Percentiles rank a stretch among this genome's conserved stretches.
Evolutionary conservation across 2,797 vertebrate genomes (phyloP).

Genomic region (Somateria mollissima): DNA sequence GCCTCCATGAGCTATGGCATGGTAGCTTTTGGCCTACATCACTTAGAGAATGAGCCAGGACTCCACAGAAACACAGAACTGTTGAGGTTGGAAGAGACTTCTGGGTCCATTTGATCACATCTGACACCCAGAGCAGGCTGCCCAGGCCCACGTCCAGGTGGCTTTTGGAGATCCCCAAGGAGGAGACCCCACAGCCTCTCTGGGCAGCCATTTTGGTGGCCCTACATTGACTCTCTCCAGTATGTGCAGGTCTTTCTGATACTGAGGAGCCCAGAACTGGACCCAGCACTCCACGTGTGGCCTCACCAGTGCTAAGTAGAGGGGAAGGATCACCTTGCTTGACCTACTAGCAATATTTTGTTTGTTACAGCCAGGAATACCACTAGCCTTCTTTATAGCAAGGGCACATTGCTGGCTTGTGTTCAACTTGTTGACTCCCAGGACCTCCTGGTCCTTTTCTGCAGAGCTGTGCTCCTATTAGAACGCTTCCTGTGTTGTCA

Average conservation of each 20-base stretch:
- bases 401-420: no score
- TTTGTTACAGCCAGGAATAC: background rate
- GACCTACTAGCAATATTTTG: background rate
- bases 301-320: background rate
- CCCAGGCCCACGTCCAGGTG: no score
- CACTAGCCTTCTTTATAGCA: background rate
- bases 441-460: background rate
- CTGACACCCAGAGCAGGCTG: no score
- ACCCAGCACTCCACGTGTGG: background rate
- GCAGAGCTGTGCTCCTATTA: background rate
- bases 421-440: no score
- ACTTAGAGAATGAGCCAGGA: background rate
- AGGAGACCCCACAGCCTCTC: no score
- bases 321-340: background rate
- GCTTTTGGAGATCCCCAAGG: no score
- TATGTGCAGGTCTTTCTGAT: no score
- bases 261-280: background rate
- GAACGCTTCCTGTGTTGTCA: background rate
- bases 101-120: background rate
- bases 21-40: background rate
- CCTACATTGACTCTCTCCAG: background rate
- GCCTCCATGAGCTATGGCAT: background rate
- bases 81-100: background rate
- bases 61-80: background rate
- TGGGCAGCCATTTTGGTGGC: background rate